phyloP scores from a whole-genome alignment of 2,888 invertebrate species.

The Hoplodrina ambigua region DNA sequence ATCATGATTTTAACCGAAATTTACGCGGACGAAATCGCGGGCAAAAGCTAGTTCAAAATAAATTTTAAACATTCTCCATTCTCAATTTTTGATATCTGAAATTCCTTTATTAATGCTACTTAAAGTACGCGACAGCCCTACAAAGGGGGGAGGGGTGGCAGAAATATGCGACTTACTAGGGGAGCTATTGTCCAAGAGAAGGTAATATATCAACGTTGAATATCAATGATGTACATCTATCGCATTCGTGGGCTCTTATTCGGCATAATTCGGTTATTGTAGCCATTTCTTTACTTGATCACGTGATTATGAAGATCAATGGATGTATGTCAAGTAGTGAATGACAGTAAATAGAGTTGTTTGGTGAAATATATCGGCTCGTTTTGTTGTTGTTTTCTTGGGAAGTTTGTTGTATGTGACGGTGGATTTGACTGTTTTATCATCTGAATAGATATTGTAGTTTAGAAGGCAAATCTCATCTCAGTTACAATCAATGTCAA shows the following conservation, averaged over 20 bases:
- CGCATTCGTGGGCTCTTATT: conserved; percentile 74
- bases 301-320: conserved; percentile 81
- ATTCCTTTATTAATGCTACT: conserved; percentile 28
- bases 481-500: too few species aligned
- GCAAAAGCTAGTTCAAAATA: too few species aligned
- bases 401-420: conserved; percentile 1
- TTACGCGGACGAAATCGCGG: too few species aligned
- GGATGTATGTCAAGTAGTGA: conserved; percentile 62
- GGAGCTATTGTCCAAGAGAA: conserved; percentile 79
- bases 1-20: too few species aligned
- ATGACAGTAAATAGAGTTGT: conserved; percentile 55
- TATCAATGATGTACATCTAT: conserved; percentile 85
- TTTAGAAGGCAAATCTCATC: too few species aligned
- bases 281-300: conserved; percentile 75
- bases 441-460: too few species aligned
- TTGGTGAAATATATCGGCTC: conserved; percentile 33
- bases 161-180: conserved; percentile 75
- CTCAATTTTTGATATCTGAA: conserved; percentile 12
- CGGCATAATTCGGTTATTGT: conserved; percentile 82
- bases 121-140: conserved; percentile 69
- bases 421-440: neutral
- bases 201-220: conserved; percentile 85
- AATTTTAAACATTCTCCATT: neutral
- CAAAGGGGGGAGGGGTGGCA: conserved; percentile 68
- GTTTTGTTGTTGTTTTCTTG: conserved; percentile 19